phyloP scores from a whole-genome alignment of 2,888 invertebrate species.

The Mystacides longicornis region DNA sequence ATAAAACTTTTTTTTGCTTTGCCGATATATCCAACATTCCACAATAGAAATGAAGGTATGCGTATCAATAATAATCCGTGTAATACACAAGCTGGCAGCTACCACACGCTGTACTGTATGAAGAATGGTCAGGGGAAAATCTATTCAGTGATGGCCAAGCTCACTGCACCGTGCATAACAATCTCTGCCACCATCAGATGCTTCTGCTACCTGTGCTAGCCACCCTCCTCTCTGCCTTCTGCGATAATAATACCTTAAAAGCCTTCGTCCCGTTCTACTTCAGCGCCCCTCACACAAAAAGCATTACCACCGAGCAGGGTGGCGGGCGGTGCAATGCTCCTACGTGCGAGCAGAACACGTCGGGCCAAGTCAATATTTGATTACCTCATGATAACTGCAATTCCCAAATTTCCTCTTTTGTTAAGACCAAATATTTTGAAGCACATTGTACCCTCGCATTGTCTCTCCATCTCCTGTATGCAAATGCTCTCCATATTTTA shows the following conservation, averaged over 20 bases:
- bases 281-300: background rate
- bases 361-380: conserved; percentile 1
- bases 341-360: background rate
- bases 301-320: background rate
- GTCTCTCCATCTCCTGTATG: no score
- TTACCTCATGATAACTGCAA: background rate
- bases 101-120: background rate
- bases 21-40: no score
- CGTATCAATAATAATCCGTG: no score
- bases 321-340: no score
- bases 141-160: background rate
- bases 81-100: no score
- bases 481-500: no score
- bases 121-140: background rate
- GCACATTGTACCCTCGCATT: background rate
- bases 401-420: background rate
- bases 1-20: no score
- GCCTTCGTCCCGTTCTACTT: background rate
- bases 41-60: no score
- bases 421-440: background rate
- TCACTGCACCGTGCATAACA: conserved; percentile 15
- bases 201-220: no score
- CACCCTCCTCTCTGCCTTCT: no score
- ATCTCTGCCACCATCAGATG: conserved; percentile 1
- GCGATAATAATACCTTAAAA: no score